phyloP scores from a whole-genome alignment of 1,140 invertebrate species.

The Physella acuta region DNA sequence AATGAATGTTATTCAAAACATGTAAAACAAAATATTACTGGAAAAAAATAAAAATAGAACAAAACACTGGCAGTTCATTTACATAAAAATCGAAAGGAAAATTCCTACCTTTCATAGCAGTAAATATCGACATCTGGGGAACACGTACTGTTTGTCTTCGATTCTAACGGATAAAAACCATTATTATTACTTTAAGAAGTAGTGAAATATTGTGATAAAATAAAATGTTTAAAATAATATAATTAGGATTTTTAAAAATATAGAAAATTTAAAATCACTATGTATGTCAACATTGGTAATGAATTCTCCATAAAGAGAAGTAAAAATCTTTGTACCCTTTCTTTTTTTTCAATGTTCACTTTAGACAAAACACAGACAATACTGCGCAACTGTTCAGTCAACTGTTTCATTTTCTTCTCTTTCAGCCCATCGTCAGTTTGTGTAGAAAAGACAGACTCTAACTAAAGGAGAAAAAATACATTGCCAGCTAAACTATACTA shows the following conservation, averaged over 20 bases:
- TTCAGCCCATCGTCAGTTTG: too few relatives aligned
- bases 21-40: not conserved
- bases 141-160: slow-evolving; percentile 7
- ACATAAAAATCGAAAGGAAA: too few relatives aligned
- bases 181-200: not conserved
- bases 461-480: too few relatives aligned
- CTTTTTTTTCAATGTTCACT: not conserved
- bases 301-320: too few relatives aligned
- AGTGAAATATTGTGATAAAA: not conserved
- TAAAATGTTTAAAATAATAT: too few relatives aligned
- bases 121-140: slow-evolving; percentile 3
- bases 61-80: not conserved
- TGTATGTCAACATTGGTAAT: too few relatives aligned
- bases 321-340: too few relatives aligned
- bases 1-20: not conserved
- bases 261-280: too few relatives aligned
- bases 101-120: slow-evolving; percentile 6
- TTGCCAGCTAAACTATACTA: too few relatives aligned
- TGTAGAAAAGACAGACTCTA: too few relatives aligned
- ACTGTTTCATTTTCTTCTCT: too few relatives aligned
- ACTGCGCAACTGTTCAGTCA: not conserved
- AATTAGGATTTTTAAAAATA: too few relatives aligned
- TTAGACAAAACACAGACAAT: slow-evolving; percentile 1
- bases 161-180: slow-evolving; percentile 2
- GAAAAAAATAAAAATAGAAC: not conserved